Conservation (phyloP, 1,140 invertebrate genomes). For the Lepidurus arcticus region DNA sequence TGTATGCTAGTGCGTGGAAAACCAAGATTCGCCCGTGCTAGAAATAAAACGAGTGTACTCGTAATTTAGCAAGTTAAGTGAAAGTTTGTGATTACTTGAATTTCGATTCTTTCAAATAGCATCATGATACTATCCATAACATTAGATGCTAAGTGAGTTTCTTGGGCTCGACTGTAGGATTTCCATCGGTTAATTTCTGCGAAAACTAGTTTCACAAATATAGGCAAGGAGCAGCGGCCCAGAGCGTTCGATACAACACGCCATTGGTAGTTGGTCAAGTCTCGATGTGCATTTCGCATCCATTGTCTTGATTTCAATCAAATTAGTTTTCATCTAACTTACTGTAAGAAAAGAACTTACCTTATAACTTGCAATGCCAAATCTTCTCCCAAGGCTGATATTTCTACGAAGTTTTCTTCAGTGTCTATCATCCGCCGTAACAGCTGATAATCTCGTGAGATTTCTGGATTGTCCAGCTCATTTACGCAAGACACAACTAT, state of each 20-base stretch:
- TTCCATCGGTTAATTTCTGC: conserved; percentile 94
- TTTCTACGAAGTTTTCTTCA: conserved; percentile 87
- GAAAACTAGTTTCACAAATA: conserved; percentile 95
- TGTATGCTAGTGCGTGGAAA: conserved; percentile 88
- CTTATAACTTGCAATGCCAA: conserved; percentile 88
- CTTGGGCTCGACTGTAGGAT: conserved; percentile 88
- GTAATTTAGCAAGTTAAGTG: background rate
- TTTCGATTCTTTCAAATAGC: conserved; percentile 89
- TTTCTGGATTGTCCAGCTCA: conserved; percentile 76
- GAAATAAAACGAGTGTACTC: conserved; percentile 32
- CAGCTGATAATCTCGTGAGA: conserved; percentile 78
- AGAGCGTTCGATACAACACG: conserved; percentile 78
- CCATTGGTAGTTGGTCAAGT: conserved; percentile 90
- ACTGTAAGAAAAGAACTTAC: conserved; percentile 44
- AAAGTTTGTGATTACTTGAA: conserved; percentile 54
- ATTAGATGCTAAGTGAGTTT: conserved; percentile 83
- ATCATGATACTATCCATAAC: conserved; percentile 98
- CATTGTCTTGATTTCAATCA: conserved; percentile 60
- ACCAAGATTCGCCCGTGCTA: conserved; percentile 85
- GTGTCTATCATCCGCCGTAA: conserved; percentile 82
- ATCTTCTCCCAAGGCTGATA: conserved; percentile 82
- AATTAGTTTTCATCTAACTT: background rate
- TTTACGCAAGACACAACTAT: conserved; percentile 84
- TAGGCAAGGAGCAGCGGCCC: conserved; percentile 78
- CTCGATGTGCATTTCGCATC: conserved; percentile 84